phyloP scores from a whole-genome alignment of 2,113 vertebrate genomes.

The Myiozetetes cayanensis region DNA sequence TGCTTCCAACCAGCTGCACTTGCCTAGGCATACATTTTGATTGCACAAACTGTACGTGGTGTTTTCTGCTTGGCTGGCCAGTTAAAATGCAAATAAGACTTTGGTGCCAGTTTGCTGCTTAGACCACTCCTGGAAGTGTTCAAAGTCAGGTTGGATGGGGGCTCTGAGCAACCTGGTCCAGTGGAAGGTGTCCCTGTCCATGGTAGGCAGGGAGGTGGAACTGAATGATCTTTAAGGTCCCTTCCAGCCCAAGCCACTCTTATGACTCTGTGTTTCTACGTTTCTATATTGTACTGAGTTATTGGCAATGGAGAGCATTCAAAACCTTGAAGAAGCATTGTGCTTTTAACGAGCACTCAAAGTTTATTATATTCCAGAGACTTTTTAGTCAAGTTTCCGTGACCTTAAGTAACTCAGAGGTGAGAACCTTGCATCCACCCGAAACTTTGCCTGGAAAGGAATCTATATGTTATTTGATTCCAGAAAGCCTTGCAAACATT shows the following conservation, averaged over 20 bases:
- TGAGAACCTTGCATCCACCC: background rate
- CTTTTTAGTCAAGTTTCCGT: background rate
- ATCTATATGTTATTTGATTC: background rate
- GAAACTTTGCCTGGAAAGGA: background rate
- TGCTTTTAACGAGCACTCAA: background rate
- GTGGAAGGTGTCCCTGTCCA: background rate
- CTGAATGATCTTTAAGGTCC: background rate
- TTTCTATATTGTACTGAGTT: background rate
- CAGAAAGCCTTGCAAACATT: background rate
- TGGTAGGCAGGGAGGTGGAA: background rate
- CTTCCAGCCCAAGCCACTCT: background rate
- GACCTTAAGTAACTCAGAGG: background rate
- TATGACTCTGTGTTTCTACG: background rate
- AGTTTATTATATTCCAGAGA: background rate
- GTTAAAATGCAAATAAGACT: background rate
- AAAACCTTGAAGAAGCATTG: background rate
- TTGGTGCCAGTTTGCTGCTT: background rate
- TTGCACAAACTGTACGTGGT: background rate
- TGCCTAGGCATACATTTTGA: background rate
- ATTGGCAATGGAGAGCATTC: background rate
- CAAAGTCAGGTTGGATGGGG: background rate
- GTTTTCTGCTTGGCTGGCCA: background rate
- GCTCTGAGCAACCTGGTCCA: background rate
- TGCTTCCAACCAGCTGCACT: background rate
- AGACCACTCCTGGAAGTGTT: background rate